phyloP scores from a whole-genome alignment of 2,888 invertebrate species.

The Hyposoter dolosus region DNA sequence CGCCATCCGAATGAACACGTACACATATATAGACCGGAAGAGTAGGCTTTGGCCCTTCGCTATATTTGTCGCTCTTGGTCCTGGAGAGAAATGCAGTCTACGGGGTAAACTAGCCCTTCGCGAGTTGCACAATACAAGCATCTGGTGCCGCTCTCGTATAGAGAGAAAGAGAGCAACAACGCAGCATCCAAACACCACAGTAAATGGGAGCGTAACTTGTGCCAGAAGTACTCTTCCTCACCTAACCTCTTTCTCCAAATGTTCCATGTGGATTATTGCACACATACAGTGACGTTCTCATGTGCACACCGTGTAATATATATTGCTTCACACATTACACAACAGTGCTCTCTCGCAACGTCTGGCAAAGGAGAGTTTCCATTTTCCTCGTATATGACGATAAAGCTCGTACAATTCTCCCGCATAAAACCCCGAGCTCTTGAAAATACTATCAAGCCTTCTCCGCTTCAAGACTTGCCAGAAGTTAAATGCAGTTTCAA shows the following conservation, averaged over 20 bases:
- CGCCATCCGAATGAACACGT: constrained; percentile 4
- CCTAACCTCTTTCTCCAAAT: constrained; percentile 44
- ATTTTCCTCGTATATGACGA: constrained; percentile 63
- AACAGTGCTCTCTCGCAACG: constrained; percentile 46
- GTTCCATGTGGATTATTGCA: constrained; percentile 53
- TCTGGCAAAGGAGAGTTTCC: constrained; percentile 58
- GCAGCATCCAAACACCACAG: constrained; percentile 40
- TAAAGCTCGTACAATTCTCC: constrained; percentile 46
- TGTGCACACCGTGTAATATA: constrained; percentile 49
- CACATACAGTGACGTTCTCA: background rate
- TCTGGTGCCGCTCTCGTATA: constrained; percentile 30
- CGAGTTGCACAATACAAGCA: constrained; percentile 46
- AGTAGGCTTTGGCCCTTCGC: constrained; percentile 21
- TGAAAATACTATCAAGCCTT: constrained; percentile 33
- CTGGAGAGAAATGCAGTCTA: constrained; percentile 53
- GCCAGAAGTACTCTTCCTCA: constrained; percentile 65
- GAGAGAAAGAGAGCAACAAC: constrained; percentile 23
- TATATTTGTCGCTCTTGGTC: constrained; percentile 51
- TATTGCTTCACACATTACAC: constrained; percentile 53
- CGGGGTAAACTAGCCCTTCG: constrained; percentile 48
- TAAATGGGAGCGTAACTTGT: constrained; percentile 61
- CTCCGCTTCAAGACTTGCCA: background rate
- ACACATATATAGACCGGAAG: constrained; percentile 10
- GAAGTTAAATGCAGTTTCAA: constrained; percentile 13
- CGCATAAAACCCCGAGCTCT: background rate